phyloP scores from a whole-genome alignment of 2,797 vertebrate genomes.

The Potorous gilbertii region DNA sequence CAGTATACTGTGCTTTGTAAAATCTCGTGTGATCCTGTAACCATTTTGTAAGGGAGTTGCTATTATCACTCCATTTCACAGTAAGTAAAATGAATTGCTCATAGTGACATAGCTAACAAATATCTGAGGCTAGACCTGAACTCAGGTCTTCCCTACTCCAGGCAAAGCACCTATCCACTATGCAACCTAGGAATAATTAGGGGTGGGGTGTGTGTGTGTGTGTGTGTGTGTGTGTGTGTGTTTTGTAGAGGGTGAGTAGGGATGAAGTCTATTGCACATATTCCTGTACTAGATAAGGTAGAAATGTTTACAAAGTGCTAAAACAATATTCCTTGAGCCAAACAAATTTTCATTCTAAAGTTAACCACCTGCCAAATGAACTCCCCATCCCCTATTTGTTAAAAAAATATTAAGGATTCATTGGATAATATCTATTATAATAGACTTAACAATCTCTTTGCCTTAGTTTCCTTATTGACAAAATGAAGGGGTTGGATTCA shows the following conservation, averaged over 20 bases:
- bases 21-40: not conserved
- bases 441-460: not conserved
- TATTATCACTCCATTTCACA: not conserved
- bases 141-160: not conserved
- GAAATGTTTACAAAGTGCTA: not conserved
- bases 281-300: not conserved
- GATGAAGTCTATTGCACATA: not conserved
- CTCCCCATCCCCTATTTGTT: conserved; percentile 25
- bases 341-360: conserved; percentile 26
- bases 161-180: not conserved
- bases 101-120: not conserved
- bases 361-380: conserved; percentile 22
- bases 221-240: not conserved
- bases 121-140: not conserved
- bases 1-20: not conserved
- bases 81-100: not conserved
- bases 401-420: conserved; percentile 17
- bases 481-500: not conserved
- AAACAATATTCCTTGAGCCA: conserved; percentile 17
- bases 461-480: conserved; percentile 37
- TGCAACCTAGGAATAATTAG: not conserved
- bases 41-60: not conserved
- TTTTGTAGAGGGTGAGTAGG: not conserved
- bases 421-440: not conserved
- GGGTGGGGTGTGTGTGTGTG: not conserved